A percentile compares a stretch with the other conserved stretches of the same genome.
Evolutionary conservation across 2,797 vertebrate species (phyloP).

Genomic region (Poecilia picta): DNA sequence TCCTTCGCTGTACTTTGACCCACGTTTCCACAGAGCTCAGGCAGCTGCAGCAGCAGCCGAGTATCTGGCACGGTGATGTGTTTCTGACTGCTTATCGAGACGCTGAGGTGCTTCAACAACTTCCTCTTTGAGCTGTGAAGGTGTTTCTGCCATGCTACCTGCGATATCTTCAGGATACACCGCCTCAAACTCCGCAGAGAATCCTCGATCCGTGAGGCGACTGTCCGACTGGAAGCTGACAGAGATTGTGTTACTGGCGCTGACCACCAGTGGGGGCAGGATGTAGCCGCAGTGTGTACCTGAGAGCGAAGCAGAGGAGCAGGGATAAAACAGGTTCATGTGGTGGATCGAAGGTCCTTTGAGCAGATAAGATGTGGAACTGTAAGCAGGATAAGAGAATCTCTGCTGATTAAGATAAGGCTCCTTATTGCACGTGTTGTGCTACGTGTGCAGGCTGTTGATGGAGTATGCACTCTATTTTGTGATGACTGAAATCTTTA

Average conservation of each 20-base stretch:
- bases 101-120: constrained; percentile 24
- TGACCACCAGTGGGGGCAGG: constrained; percentile 79
- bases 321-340: constrained; percentile 4
- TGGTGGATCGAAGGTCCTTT: background rate
- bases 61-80: constrained; percentile 18
- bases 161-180: constrained; percentile 81
- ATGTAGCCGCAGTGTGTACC: constrained; percentile 79
- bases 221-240: constrained; percentile 80
- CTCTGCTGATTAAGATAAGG: background rate
- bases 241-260: constrained; percentile 70
- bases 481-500: background rate
- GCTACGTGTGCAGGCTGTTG: background rate
- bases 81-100: constrained; percentile 43
- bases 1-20: constrained; percentile 40
- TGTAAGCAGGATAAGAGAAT: background rate
- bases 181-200: constrained; percentile 82
- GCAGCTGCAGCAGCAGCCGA: constrained; percentile 21
- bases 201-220: constrained; percentile 80
- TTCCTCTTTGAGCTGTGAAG: constrained; percentile 14
- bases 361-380: background rate
- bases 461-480: background rate
- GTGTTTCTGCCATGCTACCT: constrained; percentile 56
- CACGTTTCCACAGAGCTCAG: constrained; percentile 29
- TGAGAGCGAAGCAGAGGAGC: constrained; percentile 43
- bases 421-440: background rate